phyloP scores from a whole-genome alignment of 2,797 vertebrate genomes.

The Smutsia temminckii region DNA sequence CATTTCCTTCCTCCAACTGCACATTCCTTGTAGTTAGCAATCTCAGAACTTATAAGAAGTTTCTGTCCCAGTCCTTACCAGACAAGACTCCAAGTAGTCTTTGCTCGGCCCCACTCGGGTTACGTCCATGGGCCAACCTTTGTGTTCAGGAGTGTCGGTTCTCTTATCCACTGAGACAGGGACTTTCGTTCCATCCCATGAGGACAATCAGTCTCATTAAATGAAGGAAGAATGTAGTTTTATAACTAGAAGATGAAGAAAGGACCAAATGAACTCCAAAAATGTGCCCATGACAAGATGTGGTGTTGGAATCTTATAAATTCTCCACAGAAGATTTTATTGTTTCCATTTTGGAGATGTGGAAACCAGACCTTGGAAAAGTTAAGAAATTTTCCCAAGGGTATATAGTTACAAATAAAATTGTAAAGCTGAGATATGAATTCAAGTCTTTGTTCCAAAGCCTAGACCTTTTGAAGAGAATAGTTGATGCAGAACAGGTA shows the following conservation, averaged over 20 bases:
- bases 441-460: not conserved
- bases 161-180: not conserved
- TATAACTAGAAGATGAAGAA: not conserved
- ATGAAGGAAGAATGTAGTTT: not conserved
- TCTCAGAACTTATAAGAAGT: not conserved
- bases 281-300: not conserved
- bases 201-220: not conserved
- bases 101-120: too few species aligned
- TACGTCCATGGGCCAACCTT: not conserved
- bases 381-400: not conserved
- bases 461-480: not conserved
- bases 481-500: not conserved
- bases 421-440: not conserved
- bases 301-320: not conserved
- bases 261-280: not conserved
- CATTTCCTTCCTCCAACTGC: not conserved
- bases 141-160: not conserved
- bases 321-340: not conserved
- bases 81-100: not conserved
- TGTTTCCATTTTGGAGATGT: not conserved
- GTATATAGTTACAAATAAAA: not conserved
- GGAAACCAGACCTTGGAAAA: not conserved
- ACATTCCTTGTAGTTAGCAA: not conserved
- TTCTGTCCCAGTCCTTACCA: not conserved
- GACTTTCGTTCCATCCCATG: not conserved